Evolutionary conservation across 2,113 vertebrate species (phyloP).

Genomic region (Mustela nigripes): DNA sequence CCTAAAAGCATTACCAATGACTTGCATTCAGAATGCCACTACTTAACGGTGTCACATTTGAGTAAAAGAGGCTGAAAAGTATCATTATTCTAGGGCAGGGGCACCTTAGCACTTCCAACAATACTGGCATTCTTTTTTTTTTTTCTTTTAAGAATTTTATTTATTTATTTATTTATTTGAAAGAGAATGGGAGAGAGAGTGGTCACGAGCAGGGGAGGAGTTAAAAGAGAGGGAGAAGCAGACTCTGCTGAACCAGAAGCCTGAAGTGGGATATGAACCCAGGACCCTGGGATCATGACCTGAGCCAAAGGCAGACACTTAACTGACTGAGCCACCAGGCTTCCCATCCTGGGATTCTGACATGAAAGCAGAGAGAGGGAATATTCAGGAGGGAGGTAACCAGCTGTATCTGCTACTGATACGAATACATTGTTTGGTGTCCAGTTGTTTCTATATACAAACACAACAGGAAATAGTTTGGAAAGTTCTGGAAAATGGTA

Average conservation of each 20-base stretch:
- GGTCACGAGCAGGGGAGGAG: too few species aligned
- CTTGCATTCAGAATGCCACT: not conserved
- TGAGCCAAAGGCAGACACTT: not conserved
- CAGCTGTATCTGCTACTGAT: not conserved
- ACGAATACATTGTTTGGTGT: not conserved
- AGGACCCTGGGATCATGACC: not conserved
- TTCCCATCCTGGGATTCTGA: not conserved
- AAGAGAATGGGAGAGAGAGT: too few species aligned
- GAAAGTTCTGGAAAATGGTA: not conserved
- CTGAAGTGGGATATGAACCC: rapidly evolving
- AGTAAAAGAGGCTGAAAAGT: not conserved
- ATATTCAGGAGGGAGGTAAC: not conserved
- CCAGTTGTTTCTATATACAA: not conserved
- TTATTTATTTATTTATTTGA: not conserved
- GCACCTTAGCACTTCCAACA: not conserved
- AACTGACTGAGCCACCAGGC: not conserved
- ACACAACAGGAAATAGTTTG: not conserved
- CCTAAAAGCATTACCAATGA: not conserved
- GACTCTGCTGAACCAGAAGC: not conserved
- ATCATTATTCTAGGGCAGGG: rapidly evolving
- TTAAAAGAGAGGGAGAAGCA: not conserved
- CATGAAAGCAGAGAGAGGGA: not conserved
- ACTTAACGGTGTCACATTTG: not conserved
- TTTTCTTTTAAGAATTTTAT: not conserved
- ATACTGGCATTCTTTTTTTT: not conserved